Base-by-base conservation (phyloP, 2,113 vertebrate species). In the Gallinago undulata region DNA sequence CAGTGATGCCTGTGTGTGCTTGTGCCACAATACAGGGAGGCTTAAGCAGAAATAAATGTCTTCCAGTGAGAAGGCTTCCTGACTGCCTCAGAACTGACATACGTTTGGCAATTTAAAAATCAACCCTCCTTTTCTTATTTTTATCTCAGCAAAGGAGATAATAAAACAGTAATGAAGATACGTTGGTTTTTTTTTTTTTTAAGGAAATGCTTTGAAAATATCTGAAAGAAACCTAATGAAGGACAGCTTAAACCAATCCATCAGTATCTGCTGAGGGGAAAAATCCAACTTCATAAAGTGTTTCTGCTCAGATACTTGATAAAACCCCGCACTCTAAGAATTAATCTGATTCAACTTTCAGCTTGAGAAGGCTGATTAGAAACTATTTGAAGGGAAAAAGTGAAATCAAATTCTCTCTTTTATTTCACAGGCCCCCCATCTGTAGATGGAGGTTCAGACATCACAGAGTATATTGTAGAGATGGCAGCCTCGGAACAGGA, bases 391-490 rank as follows among this genome's bases (percentile, higher is more conserved):
- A 53, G 28, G 7, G 23, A 45, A 31, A 79, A 50, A 8, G 25
- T 89, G 66, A 62, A 55, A 69, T 13, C 21, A 6, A 10, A 3
- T 4, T 14, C 6, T 15, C 4, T 37, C 15, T 37, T 37, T 18
- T 90, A n/a, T 95, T 93, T 95, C 31, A 1, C 83, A 99, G 98
- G 79, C 24, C 94, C 98, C 37, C 98, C 97, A 5, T 23, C 84
- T 13, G 51, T 66, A 51, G 97, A 98, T 60, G 98, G 97, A 72
- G 98, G 98, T 10, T 97, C 97, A 0, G 93, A 97, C 35, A 47
- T 98, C 47, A 96, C 89, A 9, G 94, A 97, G 31, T 97, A 97
- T 23, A 16, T 97, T 3, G 35, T 98, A 48, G 98, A 98, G 93
- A 98, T 98, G 94, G 93, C 93, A 59, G 75, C 87, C 37, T 75